A percentile compares a stretch with the other conserved stretches of the same genome.
Evolutionary conservation across 2,113 vertebrate genomes (phyloP).

Genomic region (Hylia prasina): DNA sequence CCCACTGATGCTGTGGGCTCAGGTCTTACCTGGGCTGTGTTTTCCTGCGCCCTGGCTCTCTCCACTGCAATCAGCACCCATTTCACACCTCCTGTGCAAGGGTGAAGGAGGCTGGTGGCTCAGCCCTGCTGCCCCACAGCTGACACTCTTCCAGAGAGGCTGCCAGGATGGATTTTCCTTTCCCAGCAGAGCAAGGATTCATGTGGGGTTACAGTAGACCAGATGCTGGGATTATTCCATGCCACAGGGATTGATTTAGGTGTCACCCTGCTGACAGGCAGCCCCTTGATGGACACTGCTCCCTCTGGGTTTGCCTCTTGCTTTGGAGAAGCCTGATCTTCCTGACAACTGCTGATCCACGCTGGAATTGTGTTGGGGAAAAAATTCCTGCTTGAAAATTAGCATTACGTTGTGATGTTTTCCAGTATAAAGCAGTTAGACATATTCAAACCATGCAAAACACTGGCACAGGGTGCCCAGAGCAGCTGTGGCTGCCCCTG

Average conservation of each 20-base stretch:
- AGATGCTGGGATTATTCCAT: neutral
- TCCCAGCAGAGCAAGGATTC: neutral
- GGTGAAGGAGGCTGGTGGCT: fast-evolving
- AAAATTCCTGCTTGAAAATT: neutral
- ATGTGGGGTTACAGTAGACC: neutral
- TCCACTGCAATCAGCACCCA: neutral
- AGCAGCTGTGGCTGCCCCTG: neutral
- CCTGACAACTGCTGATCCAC: neutral
- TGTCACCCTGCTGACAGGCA: neutral
- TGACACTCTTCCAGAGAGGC: neutral
- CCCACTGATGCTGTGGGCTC: neutral
- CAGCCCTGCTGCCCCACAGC: neutral
- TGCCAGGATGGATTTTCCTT: neutral
- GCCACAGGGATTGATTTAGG: neutral
- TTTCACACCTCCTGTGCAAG: neutral
- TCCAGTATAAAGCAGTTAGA: neutral
- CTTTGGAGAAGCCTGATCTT: neutral
- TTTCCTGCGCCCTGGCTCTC: neutral
- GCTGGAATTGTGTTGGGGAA: neutral
- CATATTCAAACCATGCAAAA: neutral
- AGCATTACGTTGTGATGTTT: neutral
- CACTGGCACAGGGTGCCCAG: neutral
- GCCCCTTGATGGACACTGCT: neutral
- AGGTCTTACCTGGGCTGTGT: neutral
- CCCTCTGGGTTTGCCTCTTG: neutral